Conservation (phyloP, 2,113 vertebrate species). For the Guaruba guarouba region DNA sequence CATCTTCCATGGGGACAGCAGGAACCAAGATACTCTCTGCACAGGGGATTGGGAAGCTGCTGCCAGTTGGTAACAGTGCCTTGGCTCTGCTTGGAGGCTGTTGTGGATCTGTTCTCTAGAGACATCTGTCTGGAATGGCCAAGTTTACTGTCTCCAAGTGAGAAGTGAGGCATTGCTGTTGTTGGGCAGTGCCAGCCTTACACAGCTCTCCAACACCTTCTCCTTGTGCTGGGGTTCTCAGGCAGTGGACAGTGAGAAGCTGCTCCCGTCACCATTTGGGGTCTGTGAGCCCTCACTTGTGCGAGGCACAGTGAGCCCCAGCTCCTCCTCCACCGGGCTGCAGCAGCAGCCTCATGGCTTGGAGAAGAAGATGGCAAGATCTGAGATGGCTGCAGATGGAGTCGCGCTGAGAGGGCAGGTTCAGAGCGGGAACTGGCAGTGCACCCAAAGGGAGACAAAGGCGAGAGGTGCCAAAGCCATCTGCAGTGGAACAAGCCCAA, state of each 20-base stretch:
- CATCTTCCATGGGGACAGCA: accelerated
- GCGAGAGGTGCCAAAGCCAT: constrained; percentile 39
- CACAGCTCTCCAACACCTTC: accelerated
- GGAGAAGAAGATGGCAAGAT: accelerated
- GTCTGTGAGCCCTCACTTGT: accelerated
- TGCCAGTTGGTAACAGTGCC: neutral
- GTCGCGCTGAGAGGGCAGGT: neutral
- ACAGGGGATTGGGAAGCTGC: neutral
- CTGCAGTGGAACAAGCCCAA: constrained; percentile 45
- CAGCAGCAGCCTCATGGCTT: neutral
- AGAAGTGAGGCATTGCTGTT: accelerated
- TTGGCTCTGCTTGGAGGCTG: neutral
- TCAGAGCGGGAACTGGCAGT: constrained; percentile 23
- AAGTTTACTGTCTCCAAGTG: neutral
- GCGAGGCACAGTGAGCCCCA: accelerated
- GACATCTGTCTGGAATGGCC: accelerated
- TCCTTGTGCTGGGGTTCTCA: accelerated
- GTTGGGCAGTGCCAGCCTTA: neutral
- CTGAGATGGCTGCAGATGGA: constrained; percentile 12
- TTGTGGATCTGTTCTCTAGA: neutral
- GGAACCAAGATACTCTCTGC: neutral
- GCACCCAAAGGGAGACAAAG: neutral
- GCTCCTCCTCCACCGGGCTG: neutral
- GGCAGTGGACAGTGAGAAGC: accelerated
- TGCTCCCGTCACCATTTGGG: neutral